Evolutionary conservation across 2,888 invertebrate genomes (phyloP).

Genomic region (Chirona hameri): DNA sequence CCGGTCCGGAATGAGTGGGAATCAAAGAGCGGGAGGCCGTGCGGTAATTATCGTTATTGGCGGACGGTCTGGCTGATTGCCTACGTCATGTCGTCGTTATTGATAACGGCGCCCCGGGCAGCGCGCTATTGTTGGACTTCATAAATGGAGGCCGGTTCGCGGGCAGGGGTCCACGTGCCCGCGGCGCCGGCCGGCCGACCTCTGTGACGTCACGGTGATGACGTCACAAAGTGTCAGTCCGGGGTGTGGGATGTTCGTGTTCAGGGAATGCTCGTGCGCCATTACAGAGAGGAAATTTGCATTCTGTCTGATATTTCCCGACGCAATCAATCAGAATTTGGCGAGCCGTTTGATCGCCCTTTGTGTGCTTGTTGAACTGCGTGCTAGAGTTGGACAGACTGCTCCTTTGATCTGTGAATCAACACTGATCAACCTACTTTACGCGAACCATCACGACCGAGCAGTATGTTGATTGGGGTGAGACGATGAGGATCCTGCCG

Average conservation of each 20-base stretch:
- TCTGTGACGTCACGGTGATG: neutral
- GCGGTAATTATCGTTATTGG: neutral
- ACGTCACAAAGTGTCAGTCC: neutral
- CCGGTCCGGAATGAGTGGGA: neutral
- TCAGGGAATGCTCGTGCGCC: neutral
- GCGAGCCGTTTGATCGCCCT: neutral
- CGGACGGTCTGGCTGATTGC: neutral
- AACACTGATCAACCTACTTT: neutral
- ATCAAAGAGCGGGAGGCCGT: neutral
- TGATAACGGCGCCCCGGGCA: neutral
- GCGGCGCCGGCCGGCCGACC: neutral
- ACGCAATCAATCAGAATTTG: neutral
- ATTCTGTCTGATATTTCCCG: neutral
- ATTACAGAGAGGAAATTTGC: too few relatives aligned
- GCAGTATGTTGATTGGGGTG: too few relatives aligned
- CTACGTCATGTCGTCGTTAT: neutral
- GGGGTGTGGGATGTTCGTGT: neutral
- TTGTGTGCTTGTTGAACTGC: neutral
- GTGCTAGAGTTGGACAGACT: neutral
- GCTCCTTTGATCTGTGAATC: neutral
- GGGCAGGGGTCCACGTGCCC: neutral
- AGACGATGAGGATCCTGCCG: too few relatives aligned
- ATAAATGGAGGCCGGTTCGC: neutral
- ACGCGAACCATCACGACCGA: too few relatives aligned
- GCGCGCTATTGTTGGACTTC: neutral